Evolutionary conservation across 2,113 vertebrate genomes (phyloP).

Genomic region (Oceanodroma tethys): DNA sequence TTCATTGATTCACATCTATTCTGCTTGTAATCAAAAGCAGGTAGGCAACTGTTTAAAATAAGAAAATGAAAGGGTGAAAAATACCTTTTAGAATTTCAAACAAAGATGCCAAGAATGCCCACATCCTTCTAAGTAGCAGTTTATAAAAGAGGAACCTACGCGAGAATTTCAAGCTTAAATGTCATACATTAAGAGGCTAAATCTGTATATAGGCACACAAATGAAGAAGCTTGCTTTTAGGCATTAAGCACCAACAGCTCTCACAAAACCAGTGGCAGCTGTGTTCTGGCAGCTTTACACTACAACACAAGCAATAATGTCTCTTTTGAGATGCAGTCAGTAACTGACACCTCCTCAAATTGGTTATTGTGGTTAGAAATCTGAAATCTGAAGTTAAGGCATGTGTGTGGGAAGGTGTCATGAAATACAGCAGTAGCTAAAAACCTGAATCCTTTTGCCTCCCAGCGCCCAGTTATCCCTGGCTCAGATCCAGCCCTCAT

Average conservation of each 20-base stretch:
- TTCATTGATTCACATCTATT: background rate
- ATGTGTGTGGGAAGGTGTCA: background rate
- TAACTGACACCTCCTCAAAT: background rate
- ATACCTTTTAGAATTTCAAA: background rate
- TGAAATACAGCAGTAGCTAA: background rate
- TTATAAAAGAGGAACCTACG: background rate
- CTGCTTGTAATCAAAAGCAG: background rate
- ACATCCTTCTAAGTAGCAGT: background rate
- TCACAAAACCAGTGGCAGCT: background rate
- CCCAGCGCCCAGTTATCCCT: constrained; percentile 4
- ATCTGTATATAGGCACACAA: background rate
- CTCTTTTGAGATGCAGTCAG: background rate
- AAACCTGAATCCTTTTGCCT: background rate
- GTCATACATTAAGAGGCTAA: background rate
- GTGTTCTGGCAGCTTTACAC: background rate
- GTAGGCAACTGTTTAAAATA: background rate
- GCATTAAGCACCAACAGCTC: background rate
- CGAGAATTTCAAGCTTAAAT: background rate
- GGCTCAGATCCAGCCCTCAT: background rate
- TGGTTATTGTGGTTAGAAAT: background rate
- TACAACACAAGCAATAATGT: background rate
- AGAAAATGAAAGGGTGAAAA: background rate
- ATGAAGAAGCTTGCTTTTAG: background rate
- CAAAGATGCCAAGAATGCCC: background rate
- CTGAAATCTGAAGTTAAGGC: background rate